Evolutionary conservation across 2,888 invertebrate species (phyloP), one percentile per base, ranked within the genome.

Genomic region (Sepioteuthis lessoniana): DNA sequence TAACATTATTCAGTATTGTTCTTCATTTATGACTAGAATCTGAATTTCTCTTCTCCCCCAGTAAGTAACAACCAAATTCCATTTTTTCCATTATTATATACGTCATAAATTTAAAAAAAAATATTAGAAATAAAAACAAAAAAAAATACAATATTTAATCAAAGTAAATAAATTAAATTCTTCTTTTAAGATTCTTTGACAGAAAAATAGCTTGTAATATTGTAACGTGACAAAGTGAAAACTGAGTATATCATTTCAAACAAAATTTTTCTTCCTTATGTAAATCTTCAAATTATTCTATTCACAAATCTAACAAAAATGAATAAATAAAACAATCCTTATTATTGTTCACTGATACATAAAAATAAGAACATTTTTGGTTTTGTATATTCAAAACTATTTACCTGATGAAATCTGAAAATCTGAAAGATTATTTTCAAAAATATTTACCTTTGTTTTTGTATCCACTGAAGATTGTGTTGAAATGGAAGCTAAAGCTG

Each of bases 51-150:
- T 76, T 76, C n/a, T 76, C n/a, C n/a, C 25, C 21, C 0, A 76
- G 76, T 76, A 76, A 35, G 10, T 76, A 35, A n/a, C 0, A 7
- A 76, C 0, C 16, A 0, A n/a, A 55, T 55, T 25, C 1, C 5
- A 21, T 55, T 19, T 19, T 16, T 76, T 76, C 16, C 19, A 1
- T 1, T 31, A n/a, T 10, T 76, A 76, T 76, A 10, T 19, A 35
- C n/a, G 3, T n/a, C 10, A 76, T 0, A n/a, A n/a, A 10, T 8
- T 0, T 2, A 8, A 35, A n/a, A 13, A n/a, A 76, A 1, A 16
- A 76, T 76, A 76, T 76, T 76, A n/a, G 19, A 76, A 76, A 76
- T 76, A n/a, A 35, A 76, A 76, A n/a, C n/a, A 76, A 76, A 76
- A 76, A 76, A 76, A 4, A 25, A 25, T 55, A 21, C 55, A 25